Conservation (phyloP, 1,140 invertebrate species). For the Daktulosphaira vitifoliae region DNA sequence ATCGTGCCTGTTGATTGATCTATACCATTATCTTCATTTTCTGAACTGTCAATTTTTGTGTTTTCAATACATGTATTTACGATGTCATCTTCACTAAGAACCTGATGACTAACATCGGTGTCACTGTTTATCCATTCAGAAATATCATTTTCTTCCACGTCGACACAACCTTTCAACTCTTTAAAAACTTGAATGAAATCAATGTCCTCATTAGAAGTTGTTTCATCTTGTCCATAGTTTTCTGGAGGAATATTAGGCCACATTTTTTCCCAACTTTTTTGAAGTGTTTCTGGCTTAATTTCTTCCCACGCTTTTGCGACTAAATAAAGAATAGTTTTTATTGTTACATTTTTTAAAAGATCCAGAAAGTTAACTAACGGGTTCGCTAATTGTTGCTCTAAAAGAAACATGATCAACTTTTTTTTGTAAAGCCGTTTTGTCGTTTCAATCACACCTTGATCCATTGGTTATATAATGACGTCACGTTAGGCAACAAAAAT, state of each 20-base stretch:
- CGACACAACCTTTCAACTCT: slow-evolving; percentile 3
- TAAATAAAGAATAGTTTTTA: slow-evolving; percentile 14
- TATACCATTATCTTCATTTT: too few relatives aligned
- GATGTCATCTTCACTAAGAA: slow-evolving; percentile 16
- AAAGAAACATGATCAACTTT: slow-evolving; percentile 37
- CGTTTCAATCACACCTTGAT: slow-evolving; percentile 45
- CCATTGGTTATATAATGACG: slow-evolving; percentile 46
- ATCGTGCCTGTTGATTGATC: not conserved
- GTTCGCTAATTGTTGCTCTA: slow-evolving; percentile 8
- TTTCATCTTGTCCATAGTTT: slow-evolving; percentile 3
- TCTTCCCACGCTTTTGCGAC: not conserved
- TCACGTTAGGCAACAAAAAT: slow-evolving; percentile 46
- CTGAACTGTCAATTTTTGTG: too few relatives aligned
- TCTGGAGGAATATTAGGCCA: slow-evolving; percentile 5
- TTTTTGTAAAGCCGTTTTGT: slow-evolving; percentile 42
- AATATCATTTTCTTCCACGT: slow-evolving; percentile 5
- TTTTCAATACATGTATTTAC: too few relatives aligned
- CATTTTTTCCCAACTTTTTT: slow-evolving; percentile 11
- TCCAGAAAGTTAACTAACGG: slow-evolving; percentile 9
- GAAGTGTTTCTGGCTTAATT: too few relatives aligned
- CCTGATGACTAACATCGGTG: not conserved
- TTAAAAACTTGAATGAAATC: slow-evolving; percentile 11
- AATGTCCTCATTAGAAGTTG: slow-evolving; percentile 2
- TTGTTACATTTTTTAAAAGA: slow-evolving; percentile 4
- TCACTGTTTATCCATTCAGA: too few relatives aligned